Evolutionary conservation across 2,888 invertebrate genomes (phyloP).

Genomic region (Chymomyza procnemis): DNA sequence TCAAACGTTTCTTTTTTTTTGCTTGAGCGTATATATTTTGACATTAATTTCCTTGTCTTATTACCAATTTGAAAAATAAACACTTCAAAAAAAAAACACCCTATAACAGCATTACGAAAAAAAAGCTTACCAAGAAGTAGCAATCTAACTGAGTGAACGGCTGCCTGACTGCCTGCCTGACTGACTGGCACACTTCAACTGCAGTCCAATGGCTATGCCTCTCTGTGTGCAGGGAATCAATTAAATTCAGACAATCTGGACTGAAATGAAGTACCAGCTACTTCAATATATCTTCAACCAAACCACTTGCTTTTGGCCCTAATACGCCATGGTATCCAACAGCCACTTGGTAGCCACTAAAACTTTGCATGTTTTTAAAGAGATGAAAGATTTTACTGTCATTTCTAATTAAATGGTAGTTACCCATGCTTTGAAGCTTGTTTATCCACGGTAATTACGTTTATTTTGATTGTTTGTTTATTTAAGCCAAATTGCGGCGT

Average conservation of each 20-base stretch:
- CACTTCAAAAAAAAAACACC: too few relatives aligned
- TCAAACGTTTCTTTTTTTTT: too few relatives aligned
- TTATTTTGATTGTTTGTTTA: slow-evolving; percentile 22
- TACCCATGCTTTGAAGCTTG: slow-evolving; percentile 9
- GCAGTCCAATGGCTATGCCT: slow-evolving; percentile 15
- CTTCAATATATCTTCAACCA: background rate
- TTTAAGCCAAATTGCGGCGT: slow-evolving; percentile 16
- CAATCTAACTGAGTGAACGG: slow-evolving; percentile 22
- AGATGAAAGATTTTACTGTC: background rate
- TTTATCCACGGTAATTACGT: slow-evolving; percentile 28
- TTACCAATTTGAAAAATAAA: too few relatives aligned
- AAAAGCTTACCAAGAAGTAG: background rate
- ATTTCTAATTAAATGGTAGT: slow-evolving; percentile 15
- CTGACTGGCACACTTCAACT: slow-evolving; percentile 31
- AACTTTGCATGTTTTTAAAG: background rate
- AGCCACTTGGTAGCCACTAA: background rate
- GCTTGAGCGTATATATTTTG: too few relatives aligned
- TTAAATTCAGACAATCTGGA: background rate
- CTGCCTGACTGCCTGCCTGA: slow-evolving; percentile 29
- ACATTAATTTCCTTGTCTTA: too few relatives aligned
- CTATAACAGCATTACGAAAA: background rate
- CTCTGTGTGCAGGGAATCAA: background rate
- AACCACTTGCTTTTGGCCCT: background rate
- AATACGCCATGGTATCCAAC: background rate
- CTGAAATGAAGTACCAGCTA: background rate